phyloP scores from a whole-genome alignment of 2,888 invertebrate species.

The Orthosia gothica region DNA sequence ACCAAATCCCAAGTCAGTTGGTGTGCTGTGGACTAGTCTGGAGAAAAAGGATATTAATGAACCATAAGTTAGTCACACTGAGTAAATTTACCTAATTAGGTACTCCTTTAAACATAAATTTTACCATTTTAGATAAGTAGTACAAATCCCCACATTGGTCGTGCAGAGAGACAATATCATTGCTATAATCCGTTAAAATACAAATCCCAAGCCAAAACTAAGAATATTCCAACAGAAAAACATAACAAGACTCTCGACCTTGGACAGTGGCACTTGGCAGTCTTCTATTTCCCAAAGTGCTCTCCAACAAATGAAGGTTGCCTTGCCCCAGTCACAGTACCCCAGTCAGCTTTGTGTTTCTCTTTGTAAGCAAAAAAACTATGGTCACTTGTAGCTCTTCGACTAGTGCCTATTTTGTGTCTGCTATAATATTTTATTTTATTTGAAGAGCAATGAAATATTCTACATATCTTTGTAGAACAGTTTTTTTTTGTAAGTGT shows the following conservation, averaged over 20 bases:
- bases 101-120: too few species aligned
- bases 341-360: slow-evolving; percentile 16
- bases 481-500: neutral
- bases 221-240: neutral
- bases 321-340: neutral
- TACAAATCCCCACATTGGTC: too few species aligned
- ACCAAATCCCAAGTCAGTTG: too few species aligned
- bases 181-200: neutral
- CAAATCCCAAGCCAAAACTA: neutral
- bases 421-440: neutral
- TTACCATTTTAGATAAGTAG: too few species aligned
- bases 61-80: neutral
- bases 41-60: too few species aligned
- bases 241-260: slow-evolving; percentile 26
- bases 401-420: slow-evolving; percentile 2
- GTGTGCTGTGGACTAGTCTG: too few species aligned
- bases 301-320: slow-evolving; percentile 42
- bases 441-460: neutral
- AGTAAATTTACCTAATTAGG: neutral
- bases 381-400: slow-evolving; percentile 28
- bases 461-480: neutral
- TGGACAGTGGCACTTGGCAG: slow-evolving; percentile 19
- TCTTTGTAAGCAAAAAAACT: slow-evolving; percentile 37
- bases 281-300: slow-evolving; percentile 28
- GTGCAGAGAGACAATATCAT: neutral